Base-by-base conservation (phyloP, 2,888 invertebrate genomes). In the Holacanthella duospinosa region DNA sequence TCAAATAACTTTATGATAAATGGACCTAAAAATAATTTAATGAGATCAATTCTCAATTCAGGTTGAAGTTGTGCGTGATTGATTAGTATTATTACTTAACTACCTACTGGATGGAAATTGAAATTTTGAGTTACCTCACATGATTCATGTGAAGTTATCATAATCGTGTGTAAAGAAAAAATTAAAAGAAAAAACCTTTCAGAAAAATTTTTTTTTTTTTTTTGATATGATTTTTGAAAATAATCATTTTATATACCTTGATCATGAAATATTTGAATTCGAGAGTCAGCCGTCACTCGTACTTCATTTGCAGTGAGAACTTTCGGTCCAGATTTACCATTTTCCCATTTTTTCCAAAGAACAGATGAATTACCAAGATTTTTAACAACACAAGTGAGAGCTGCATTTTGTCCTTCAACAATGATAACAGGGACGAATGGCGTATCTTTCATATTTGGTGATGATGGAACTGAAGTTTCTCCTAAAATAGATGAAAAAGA, bases 221-320 rank as follows among this genome's bases (percentile, higher is more conserved):
- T n/a, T n/a, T n/a, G n/a, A n/a, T n/a, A n/a, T n/a, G n/a, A n/a
- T n/a, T n/a, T n/a, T n/a, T n/a, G n/a, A n/a, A n/a, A n/a, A n/a
- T n/a, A n/a, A n/a, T n/a, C n/a, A n/a, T n/a, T n/a, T n/a, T 36
- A 77, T 81, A 84, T 75, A 88, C 88, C 83, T 73, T 85, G 84
- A 78, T 89, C 89, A 76, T 89, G 89, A 62, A 90, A 78, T 44
- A 90, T 83, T 59, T 83, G 80, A 59, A 88, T 82, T 68, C 89
- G 80, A 66, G 83, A 82, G 76, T 90, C 89, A 57, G 85, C 83
- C 0, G 87, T 87, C 48, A 89, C 87, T 71, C 87, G 80, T 59
- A 85, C 85, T 61, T 82, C 84, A 2, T 86, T 88, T 2, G 88
- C 89, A 3, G 89, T 88, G 59, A 90, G 78, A 58, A 89, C 82